A percentile compares a stretch with the other conserved stretches of the same genome.
Evolutionary conservation across 2,113 vertebrate genomes (phyloP).

Genomic region (Calidris pygmaea): DNA sequence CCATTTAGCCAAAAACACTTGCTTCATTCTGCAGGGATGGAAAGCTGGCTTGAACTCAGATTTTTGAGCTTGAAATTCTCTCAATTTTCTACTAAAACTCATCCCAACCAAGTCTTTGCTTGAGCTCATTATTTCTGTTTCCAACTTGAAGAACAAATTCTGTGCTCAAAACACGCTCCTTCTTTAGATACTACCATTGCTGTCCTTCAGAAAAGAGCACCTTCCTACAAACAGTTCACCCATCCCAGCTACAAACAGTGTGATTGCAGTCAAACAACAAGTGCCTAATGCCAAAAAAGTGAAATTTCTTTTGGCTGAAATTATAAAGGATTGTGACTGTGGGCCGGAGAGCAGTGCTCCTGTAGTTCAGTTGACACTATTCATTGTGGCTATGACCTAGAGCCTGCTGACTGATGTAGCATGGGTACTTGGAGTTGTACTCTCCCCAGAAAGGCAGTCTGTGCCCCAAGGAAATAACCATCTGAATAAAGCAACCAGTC

Average conservation of each 20-base stretch:
- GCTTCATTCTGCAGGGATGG: not conserved
- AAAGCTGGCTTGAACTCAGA: not conserved
- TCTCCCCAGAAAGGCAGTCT: not conserved
- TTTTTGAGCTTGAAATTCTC: not conserved
- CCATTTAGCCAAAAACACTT: not conserved
- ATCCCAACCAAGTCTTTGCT: not conserved
- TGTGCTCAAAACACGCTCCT: not conserved
- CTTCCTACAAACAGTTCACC: not conserved
- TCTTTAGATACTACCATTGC: not conserved
- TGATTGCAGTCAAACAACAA: accelerated
- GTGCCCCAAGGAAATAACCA: not conserved
- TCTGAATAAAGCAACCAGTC: not conserved
- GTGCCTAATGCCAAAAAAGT: not conserved
- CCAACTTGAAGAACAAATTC: not conserved
- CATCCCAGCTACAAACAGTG: not conserved
- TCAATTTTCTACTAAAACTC: not conserved
- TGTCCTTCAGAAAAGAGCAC: not conserved
- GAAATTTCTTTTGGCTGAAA: not conserved
- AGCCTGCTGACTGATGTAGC: not conserved
- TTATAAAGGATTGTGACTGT: not conserved
- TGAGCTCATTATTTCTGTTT: not conserved
- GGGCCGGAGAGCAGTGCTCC: not conserved
- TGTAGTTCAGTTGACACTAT: not conserved
- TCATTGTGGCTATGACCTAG: not conserved
- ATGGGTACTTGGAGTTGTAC: not conserved